Conservation (phyloP, 2,888 invertebrate species). For the Orthosia cruda region DNA sequence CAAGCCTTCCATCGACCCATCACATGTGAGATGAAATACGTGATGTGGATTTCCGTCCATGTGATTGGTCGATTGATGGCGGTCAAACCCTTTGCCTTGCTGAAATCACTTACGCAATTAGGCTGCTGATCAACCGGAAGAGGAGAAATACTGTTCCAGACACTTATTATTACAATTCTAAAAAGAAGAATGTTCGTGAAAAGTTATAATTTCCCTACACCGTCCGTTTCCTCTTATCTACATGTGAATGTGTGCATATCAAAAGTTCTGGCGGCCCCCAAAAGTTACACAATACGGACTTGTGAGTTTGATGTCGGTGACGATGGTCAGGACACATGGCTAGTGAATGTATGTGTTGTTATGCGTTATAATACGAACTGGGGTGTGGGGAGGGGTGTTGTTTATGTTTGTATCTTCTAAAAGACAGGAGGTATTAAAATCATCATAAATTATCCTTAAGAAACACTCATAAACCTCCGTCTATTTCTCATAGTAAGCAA, state of each 20-base stretch:
- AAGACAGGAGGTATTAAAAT: too few relatives aligned
- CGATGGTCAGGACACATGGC: constrained; percentile 33
- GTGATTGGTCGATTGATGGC: too few relatives aligned
- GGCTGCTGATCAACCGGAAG: not conserved
- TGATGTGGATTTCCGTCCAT: too few relatives aligned
- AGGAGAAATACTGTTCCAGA: not conserved
- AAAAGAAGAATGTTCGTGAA: constrained; percentile 24
- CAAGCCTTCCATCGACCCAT: too few relatives aligned
- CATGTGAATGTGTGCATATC: constrained; percentile 54
- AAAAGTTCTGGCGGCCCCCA: constrained; percentile 47
- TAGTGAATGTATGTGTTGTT: constrained; percentile 1
- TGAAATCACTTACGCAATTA: too few relatives aligned
- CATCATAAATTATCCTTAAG: too few relatives aligned
- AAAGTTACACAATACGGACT: constrained; percentile 58
- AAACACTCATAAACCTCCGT: too few relatives aligned
- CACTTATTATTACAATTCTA: constrained; percentile 19
- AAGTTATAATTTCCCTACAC: constrained; percentile 47
- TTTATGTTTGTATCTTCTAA: too few relatives aligned
- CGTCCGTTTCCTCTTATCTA: constrained; percentile 37
- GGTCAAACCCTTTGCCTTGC: too few relatives aligned
- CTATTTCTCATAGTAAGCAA: too few relatives aligned
- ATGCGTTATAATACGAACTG: not conserved
- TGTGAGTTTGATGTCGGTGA: constrained; percentile 30
- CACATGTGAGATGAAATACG: too few relatives aligned
- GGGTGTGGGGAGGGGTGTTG: too few relatives aligned